phyloP scores from a whole-genome alignment of 2,797 vertebrate genomes.

The Sebastes hubbsi region DNA sequence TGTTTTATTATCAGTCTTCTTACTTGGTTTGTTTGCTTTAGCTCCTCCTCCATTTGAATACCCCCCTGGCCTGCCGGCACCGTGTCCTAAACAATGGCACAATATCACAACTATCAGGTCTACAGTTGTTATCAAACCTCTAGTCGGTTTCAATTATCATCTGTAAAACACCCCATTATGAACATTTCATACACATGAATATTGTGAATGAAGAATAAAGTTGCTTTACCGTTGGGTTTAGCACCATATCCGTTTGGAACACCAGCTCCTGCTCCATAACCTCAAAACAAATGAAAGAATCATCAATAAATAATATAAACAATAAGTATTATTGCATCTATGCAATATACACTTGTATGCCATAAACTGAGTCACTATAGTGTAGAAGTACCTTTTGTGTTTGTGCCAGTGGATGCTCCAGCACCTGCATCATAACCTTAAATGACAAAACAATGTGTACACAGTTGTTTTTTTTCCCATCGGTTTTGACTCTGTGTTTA shows the following conservation, averaged over 20 bases:
- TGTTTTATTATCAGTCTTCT: not conserved
- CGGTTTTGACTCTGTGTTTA: not conserved
- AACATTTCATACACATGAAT: not conserved
- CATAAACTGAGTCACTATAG: not conserved
- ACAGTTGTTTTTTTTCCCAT: not conserved
- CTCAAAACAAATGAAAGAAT: conserved; percentile 20
- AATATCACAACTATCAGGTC: not conserved
- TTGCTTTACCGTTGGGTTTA: conserved; percentile 42
- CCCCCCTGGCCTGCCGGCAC: conserved; percentile 29
- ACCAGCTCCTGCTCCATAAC: conserved; percentile 49
- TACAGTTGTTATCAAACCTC: not conserved
- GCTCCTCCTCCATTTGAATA: conserved; percentile 56
- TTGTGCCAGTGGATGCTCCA: conserved; percentile 31
- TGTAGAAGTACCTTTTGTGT: conserved; percentile 50
- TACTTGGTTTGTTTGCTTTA: conserved; percentile 67
- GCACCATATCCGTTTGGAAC: conserved; percentile 34
- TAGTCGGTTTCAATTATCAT: not conserved
- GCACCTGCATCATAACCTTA: conserved; percentile 45
- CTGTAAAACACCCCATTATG: not conserved
- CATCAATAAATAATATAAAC: not conserved
- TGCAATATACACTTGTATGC: not conserved
- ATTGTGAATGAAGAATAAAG: not conserved
- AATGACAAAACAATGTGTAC: conserved; percentile 14
- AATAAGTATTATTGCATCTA: not conserved
- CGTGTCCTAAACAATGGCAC: conserved; percentile 51